Base-by-base conservation (phyloP, 2,113 vertebrate genomes). In the Chlorocebus sabaeus region DNA sequence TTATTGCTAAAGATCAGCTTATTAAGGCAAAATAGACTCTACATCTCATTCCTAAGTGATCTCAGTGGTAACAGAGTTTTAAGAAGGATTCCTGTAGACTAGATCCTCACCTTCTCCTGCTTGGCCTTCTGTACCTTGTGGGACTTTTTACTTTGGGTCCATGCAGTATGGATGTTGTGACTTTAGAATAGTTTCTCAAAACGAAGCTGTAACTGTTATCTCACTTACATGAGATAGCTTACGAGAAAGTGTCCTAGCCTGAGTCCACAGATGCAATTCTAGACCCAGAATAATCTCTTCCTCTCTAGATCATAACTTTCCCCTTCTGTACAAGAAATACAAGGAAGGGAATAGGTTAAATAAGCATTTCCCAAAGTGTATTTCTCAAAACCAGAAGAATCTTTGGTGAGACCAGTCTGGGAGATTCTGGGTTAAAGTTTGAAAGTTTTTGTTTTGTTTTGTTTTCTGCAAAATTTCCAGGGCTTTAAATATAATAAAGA, bases 41-140 rank as follows among this genome's bases (percentile, higher is more conserved):
- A 0, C 0, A 1, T 3, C 4, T 35, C 4, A 20, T 11, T 12
- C 35, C 27, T 50, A 10, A 27, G 18, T 27, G 13, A 38, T 30
- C 23, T 72, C 18, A 45, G 13, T 6, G 6, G 52, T n/a, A 30
- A 59, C 2, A 11, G 3, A 80, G 52, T n/a, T 70, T 81, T 57
- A 20, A 45, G 22, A 45, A 72, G 30, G 48, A 57, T 17, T 40
- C 2, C 14, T 70, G 27, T 9, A 13, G 4, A 10, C 17, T 11
- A 4, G 8, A 32, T 6, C n/a, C 35, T 76, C 27, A 61, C n/a
- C 27, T 75, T 64, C 61, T 67, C 45, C 35, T 79, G 5, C 38
- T 81, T 73, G 45, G 30, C 17, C 79, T 93, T 50, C 7, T 52
- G 16, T 20, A 25, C 20, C 52, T 79, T 16, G 0, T 22, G 40